Evolutionary conservation across 1,140 invertebrate species (phyloP).

Genomic region (Plectrocnemia conspersa): DNA sequence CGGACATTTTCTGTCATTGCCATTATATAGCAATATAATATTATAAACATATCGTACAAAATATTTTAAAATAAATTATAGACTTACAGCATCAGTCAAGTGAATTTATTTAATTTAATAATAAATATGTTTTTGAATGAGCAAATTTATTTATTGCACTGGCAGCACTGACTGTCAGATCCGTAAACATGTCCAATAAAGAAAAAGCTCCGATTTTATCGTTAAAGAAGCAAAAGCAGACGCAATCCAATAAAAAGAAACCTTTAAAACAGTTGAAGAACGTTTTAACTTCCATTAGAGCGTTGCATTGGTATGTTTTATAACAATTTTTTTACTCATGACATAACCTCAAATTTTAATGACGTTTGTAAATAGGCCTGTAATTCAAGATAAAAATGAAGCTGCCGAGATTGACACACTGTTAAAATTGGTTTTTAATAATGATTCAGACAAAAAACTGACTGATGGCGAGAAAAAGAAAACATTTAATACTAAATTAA

Average conservation of each 20-base stretch:
- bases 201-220: constrained; percentile 19
- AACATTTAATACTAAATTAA: constrained; percentile 1
- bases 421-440: too few species aligned
- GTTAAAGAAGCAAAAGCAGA: constrained; percentile 30
- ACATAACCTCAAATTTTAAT: too few species aligned
- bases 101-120: neutral
- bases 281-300: constrained; percentile 21
- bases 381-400: too few species aligned
- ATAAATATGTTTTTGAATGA: constrained; percentile 1
- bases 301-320: neutral
- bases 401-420: too few species aligned
- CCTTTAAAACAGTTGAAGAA: constrained; percentile 27
- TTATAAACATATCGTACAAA: neutral
- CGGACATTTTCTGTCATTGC: constrained; percentile 6
- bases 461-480: too few species aligned
- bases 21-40: neutral
- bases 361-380: too few species aligned
- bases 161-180: neutral
- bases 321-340: too few species aligned
- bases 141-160: neutral
- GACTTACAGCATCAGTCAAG: neutral
- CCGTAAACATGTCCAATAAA: constrained; percentile 16
- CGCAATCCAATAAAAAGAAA: constrained; percentile 28
- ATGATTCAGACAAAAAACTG: too few species aligned
- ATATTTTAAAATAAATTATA: neutral